Conservation (phyloP, 1,140 invertebrate species). For the Drosophila kepulauana region DNA sequence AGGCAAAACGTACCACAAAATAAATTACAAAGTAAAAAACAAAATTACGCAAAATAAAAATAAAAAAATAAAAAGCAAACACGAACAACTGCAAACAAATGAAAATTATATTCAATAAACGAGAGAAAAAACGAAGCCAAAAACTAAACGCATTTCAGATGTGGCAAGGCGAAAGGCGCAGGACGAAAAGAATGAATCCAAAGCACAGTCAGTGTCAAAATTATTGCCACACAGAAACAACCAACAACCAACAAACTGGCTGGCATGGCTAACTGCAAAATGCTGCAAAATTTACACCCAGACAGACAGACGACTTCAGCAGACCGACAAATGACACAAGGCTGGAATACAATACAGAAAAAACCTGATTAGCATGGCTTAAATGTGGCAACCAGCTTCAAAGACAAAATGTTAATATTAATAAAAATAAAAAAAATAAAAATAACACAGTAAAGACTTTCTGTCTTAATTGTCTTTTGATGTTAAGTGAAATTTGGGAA, state of each 20-base stretch:
- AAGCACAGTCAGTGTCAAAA: conserved; percentile 72
- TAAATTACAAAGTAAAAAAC: conserved; percentile 64
- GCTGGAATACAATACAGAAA: too few species aligned
- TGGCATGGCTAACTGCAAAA: conserved; percentile 38
- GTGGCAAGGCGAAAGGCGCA: conserved; percentile 25
- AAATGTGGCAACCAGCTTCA: background rate
- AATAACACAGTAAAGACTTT: background rate
- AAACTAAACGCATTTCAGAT: conserved; percentile 59
- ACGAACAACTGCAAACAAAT: conserved; percentile 27
- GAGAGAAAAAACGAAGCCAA: conserved; percentile 31
- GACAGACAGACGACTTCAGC: conserved; percentile 38
- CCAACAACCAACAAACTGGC: too few species aligned
- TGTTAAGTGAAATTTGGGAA: background rate
- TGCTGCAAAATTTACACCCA: conserved; percentile 51
- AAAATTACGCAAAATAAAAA: conserved; percentile 43
- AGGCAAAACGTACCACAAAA: conserved; percentile 46
- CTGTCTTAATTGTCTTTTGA: conserved; percentile 6
- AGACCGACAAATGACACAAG: conserved; percentile 5
- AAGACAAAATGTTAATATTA: background rate
- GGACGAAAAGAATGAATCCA: conserved; percentile 14
- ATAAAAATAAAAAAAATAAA: conserved; percentile 20
- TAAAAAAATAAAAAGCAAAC: conserved; percentile 13
- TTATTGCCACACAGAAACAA: conserved; percentile 38
- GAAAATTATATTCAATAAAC: conserved; percentile 36
- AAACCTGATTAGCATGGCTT: background rate